Conservation (phyloP, 2,888 invertebrate species). For the Lycocerus yunnanus region DNA sequence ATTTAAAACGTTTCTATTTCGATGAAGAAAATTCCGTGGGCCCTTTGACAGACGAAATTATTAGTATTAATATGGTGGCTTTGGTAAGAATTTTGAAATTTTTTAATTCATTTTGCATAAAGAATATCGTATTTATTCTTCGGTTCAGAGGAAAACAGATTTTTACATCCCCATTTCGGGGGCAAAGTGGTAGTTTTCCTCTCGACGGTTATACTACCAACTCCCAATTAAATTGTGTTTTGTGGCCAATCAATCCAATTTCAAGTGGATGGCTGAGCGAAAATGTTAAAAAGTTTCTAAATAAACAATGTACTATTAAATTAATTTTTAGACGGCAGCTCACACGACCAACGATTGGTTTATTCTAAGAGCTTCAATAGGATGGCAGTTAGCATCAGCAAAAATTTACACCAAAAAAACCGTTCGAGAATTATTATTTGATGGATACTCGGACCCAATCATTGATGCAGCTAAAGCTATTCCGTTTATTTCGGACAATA, state of each 20-base stretch:
- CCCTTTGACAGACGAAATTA: slow-evolving; percentile 63
- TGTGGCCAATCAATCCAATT: too few species aligned
- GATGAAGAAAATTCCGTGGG: slow-evolving; percentile 59
- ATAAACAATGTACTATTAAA: too few species aligned
- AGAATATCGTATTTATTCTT: too few species aligned
- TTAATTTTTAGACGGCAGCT: slow-evolving; percentile 61
- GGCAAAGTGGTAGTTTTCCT: too few species aligned
- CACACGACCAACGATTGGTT: slow-evolving; percentile 50
- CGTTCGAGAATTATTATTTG: slow-evolving; percentile 74
- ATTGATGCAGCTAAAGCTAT: slow-evolving; percentile 67
- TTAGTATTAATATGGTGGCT: slow-evolving; percentile 76
- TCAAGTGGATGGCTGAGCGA: too few species aligned
- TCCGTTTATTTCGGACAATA: slow-evolving; percentile 57
- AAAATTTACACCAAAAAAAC: slow-evolving; percentile 64
- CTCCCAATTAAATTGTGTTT: too few species aligned
- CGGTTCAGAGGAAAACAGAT: too few species aligned
- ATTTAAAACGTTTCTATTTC: slow-evolving; percentile 71
- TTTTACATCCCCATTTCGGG: too few species aligned
- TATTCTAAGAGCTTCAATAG: slow-evolving; percentile 42
- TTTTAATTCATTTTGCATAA: background rate
- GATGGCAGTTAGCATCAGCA: slow-evolving; percentile 38
- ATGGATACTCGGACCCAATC: slow-evolving; percentile 77
- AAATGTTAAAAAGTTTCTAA: too few species aligned
- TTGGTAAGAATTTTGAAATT: slow-evolving; percentile 63
- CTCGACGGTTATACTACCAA: too few species aligned